Base-by-base conservation (phyloP, 92 coral and sea anemone species). In the Epizoanthus illoricatus region DNA sequence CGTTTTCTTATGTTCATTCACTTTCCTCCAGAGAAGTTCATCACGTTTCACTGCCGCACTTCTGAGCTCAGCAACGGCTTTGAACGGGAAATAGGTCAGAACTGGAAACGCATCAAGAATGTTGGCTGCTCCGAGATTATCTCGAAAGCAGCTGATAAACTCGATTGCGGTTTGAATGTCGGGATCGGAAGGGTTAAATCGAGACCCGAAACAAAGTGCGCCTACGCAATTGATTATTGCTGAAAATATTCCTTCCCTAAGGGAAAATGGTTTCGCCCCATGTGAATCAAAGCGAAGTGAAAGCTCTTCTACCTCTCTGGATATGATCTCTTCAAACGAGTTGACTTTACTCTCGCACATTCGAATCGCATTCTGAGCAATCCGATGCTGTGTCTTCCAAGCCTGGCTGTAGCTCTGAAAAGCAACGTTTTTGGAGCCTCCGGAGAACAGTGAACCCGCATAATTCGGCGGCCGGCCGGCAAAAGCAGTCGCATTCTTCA, bases 101-200 rank as follows among this genome's bases (percentile, higher is more conserved):
- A 93, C 62, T 0, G 98, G 98, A 24, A 94, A 94, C 7, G 94
- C 87, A 75, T 94, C 98, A 16, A 92, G 86, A 8, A 90, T 71
- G 65, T 87, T 91, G 21, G 94, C 92, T 2, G 98, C 92, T 7
- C 90, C 93, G 8, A 94, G 93, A 11, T 91, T 88, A 59, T 92
- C 87, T 15, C 82, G 80, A 52, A 94, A 94, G 58, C 89, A 78
- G 6, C 81, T 86, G 24, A 89, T 73, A n/a, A 83, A 84, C 55
- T 92, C 86, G 13, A 90, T 58, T 16, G 90, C 82, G 36, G 63
- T 80, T 74, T 81, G 67, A 68, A 94, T 86, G 55, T 94, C 98
- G 5, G 59, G 40, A 39, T 89, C 90, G 9, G 68, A 83, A 36
- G 65, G 80, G 28, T 41, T 83, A 49, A 86, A 92, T 9, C 91